Conservation (phyloP, 2,888 invertebrate species). For the Octodonta nipae region DNA sequence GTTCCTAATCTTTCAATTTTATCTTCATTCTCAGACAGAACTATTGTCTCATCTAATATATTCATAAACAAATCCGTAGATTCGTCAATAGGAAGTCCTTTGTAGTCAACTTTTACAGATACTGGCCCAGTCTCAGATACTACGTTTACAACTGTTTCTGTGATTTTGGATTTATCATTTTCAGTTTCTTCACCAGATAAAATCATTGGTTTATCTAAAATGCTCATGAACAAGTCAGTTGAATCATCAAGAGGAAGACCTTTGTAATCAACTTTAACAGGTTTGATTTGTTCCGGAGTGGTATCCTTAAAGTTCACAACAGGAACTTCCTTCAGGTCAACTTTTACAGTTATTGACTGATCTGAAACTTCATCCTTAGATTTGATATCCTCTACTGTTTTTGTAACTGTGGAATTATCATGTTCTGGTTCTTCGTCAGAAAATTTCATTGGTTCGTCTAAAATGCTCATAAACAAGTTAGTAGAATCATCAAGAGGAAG, state of each 20-base stretch:
- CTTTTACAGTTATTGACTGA: background rate
- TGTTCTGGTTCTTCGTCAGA: slow-evolving; percentile 18
- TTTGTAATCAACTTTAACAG: slow-evolving; percentile 12
- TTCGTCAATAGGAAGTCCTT: slow-evolving; percentile 18
- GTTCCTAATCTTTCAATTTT: background rate
- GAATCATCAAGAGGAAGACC: slow-evolving; percentile 23
- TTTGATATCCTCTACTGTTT: background rate
- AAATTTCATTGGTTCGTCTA: slow-evolving; percentile 22
- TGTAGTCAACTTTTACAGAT: slow-evolving; percentile 4
- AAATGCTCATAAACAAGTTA: slow-evolving; percentile 16
- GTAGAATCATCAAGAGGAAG: slow-evolving; percentile 19
- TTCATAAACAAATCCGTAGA: slow-evolving; percentile 26
- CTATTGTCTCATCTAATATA: slow-evolving; percentile 24
- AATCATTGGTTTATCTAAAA: slow-evolving; percentile 25
- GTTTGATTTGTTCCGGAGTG: too few species aligned
- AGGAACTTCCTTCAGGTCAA: too few species aligned
- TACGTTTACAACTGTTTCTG: background rate
- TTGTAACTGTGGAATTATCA: background rate
- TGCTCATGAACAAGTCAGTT: slow-evolving; percentile 26
- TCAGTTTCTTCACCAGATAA: background rate
- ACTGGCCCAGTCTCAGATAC: background rate
- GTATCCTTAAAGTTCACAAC: too few species aligned
- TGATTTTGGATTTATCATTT: background rate
- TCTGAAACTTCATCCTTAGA: background rate
- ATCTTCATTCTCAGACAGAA: slow-evolving; percentile 15